Base-by-base conservation (phyloP, 2,797 vertebrate genomes). In the Micrastur ruficollis region DNA sequence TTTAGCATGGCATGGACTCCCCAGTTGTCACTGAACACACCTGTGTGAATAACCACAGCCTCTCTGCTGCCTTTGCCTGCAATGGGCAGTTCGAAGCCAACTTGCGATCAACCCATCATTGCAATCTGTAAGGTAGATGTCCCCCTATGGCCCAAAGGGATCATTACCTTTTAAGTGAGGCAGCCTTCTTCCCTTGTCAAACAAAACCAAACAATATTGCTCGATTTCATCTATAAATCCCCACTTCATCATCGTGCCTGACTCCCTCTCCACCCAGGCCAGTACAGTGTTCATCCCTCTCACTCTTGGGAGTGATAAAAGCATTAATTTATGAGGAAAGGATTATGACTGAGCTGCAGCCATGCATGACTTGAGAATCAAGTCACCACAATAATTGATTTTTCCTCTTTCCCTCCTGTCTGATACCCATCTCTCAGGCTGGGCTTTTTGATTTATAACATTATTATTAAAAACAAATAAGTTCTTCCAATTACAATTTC, bases 401-500 rank as follows among this genome's bases (percentile, higher is more conserved):
- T 96, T 93, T 38, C 49, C 25, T 68, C 42, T 50, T 56, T 38
- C 13, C 7, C 6, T 75, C 23, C 70, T 29, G 14, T n/a, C 82
- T 66, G 42, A 79, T 81, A 26, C 23, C 32, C 31, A 42, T 65
- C 70, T 80, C 71, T 90, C 32, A 40, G 12, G 27, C 27, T 25
- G 20, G 25, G 27, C 40, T 31, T 88, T 81, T 86, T 92, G 84
- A 96, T 95, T 95, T 85, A 89, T 83, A 36, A 44, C 62, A n/a
- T 84, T 66, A 36, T 91, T 78, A 89, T 88, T 95, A 79, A 81
- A 96, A 94, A 56, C 91, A 95, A 95, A 56, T 88, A 78, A 59
- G 50, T 89, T 89, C 84, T 55, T 93, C 75, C 89, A 89, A 97
- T 96, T 94, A 86, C 85, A 74, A 62, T 95, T 95, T 92, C 95